These are phyloP conservation scores for Noctua fimbriata DNA, from an alignment of 2,888 invertebrate genomes.

Conservation along the genomic window DNA sequence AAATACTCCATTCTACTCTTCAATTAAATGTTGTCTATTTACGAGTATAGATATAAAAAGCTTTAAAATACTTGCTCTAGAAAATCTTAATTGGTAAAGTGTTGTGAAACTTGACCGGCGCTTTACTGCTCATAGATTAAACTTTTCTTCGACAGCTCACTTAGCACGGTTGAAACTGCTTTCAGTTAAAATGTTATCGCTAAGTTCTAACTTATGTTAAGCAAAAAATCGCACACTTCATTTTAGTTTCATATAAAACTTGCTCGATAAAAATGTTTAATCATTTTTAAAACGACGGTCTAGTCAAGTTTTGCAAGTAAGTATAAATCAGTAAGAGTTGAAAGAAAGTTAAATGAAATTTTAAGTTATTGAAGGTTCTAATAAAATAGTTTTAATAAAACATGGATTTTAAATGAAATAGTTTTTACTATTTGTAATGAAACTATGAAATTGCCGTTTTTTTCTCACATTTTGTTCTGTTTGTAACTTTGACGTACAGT, in stretches of 20 bases:
- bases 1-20: neutral
- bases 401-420: neutral
- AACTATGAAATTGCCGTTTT: too few species aligned
- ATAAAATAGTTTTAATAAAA: neutral
- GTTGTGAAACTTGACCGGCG: slow-evolving; percentile 64
- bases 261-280: slow-evolving; percentile 47
- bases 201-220: slow-evolving; percentile 54
- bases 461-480: too few species aligned
- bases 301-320: slow-evolving; percentile 8
- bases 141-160: slow-evolving; percentile 71
- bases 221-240: slow-evolving; percentile 62
- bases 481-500: too few species aligned
- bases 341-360: neutral
- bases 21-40: neutral
- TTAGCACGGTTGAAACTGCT: slow-evolving; percentile 69
- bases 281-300: slow-evolving; percentile 11
- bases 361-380: neutral
- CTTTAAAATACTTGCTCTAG: slow-evolving; percentile 8
- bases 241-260: slow-evolving; percentile 62
- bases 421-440: neutral
- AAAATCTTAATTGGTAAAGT: slow-evolving; percentile 56
- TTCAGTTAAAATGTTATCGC: slow-evolving; percentile 71
- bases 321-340: neutral
- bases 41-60: neutral
- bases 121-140: slow-evolving; percentile 65